Evolutionary conservation across 2,888 invertebrate genomes (phyloP).

Genomic region (Monochamus alternatus): DNA sequence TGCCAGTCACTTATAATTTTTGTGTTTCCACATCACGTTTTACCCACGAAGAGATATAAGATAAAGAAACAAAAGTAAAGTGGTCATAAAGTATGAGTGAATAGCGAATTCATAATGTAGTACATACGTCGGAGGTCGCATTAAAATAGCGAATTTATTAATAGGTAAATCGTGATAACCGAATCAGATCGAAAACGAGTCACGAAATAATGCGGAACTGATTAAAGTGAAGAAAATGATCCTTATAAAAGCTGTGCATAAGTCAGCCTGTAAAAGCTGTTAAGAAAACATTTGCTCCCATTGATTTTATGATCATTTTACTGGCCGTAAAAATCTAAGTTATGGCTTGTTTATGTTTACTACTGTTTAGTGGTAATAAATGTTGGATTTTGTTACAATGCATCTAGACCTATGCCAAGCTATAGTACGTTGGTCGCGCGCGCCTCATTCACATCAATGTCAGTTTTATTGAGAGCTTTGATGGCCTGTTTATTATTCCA

Average conservation of each 20-base stretch:
- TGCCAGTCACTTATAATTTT: constrained; percentile 17
- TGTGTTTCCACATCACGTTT: constrained; percentile 30
- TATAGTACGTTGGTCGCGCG: constrained; percentile 62
- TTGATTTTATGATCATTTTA: constrained; percentile 71
- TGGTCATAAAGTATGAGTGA: constrained; percentile 23
- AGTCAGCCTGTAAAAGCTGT: constrained; percentile 49
- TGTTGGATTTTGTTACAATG: constrained; percentile 66
- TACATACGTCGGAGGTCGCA: constrained; percentile 44
- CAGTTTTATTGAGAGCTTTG: constrained; percentile 69
- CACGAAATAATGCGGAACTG: constrained; percentile 63
- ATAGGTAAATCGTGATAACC: constrained; percentile 65
- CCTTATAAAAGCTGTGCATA: constrained; percentile 40
- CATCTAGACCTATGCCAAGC: constrained; percentile 68
- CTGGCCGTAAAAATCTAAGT: constrained; percentile 71
- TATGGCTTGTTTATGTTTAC: constrained; percentile 72
- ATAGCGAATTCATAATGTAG: constrained; percentile 35
- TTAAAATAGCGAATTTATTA: constrained; percentile 50
- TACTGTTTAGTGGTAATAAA: constrained; percentile 71
- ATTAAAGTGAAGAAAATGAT: constrained; percentile 40
- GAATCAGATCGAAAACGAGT: constrained; percentile 65
- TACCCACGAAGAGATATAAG: constrained; percentile 22
- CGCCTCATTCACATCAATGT: constrained; percentile 66
- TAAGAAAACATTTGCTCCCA: constrained; percentile 66
- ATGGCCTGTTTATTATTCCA: constrained; percentile 70
- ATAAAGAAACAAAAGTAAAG: constrained; percentile 27